Conservation (phyloP, 2,113 vertebrate species). For the Danio rerio region GRCz12tu NC_133190.1:19134501-19135000, state of each 20-base stretch:
- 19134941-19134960: not conserved
- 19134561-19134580: constrained; percentile 23
- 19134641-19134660: not conserved
- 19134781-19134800: not conserved
- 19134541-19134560: constrained; percentile 30
- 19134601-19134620: not conserved
- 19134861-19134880: too few species aligned
- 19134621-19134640: not conserved
- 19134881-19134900: too few species aligned
- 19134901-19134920: too few species aligned
- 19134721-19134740: too few species aligned
- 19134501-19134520: constrained; percentile 23
- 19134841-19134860: too few species aligned
- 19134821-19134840: not conserved
- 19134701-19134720: not conserved
- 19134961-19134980: not conserved
- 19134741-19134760: not conserved
- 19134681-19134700: not conserved
- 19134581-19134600: not conserved
- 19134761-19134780: not conserved
- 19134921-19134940: not conserved
- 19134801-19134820: not conserved
- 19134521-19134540: constrained; percentile 43
- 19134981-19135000: not conserved
- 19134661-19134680: not conserved